Base-by-base conservation (phyloP, 2,113 vertebrate genomes). In the Dasypus novemcinctus region DNA sequence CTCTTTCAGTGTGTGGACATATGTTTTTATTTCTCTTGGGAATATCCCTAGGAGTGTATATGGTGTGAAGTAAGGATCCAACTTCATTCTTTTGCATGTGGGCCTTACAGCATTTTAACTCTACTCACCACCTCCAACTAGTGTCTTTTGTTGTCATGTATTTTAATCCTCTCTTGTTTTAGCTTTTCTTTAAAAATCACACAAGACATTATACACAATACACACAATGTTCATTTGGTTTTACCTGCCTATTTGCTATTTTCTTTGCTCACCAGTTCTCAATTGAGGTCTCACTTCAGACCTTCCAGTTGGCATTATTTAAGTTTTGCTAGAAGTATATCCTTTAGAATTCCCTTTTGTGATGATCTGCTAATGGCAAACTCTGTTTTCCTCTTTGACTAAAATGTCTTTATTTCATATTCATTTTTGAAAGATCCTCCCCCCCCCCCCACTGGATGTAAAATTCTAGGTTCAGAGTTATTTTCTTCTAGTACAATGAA, bases 161-260 rank as follows among this genome's bases (percentile, higher is more conserved):
- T 33, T 75, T 86, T 90, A 88, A 38, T 81, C 90, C 18, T 80
- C 7, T 86, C 54, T 72, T 63, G 3, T 78, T 93, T 91, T 87
- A 75, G 52, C 14, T 46, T 94, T 92, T 80, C 89, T 92, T 94
- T 91, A 29, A 61, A 83, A 46, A 69, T 69, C 66, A 59, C 27
- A 13, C 6, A 83, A 66, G 52, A 49, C 17, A 31, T 57, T 87
- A 68, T 46, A 46, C 43, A 46, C 43, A n/a, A n/a, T n/a, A 46
- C 43, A 46, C 43, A 46, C 43, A 72, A 2, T 59, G 15, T 63
- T 89, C 9, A 68, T 68, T 93, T 36, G 54, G 3, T 46, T 75
- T 80, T 49, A 69, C 23, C 23, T 68, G 74, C 12, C 31, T 31
- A 76, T 69, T 90, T 54, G 27, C 18, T 29, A 69, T 27, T 90